Base-by-base conservation (phyloP, 2,797 vertebrate species). In the Cyprinodon diabolis region DNA sequence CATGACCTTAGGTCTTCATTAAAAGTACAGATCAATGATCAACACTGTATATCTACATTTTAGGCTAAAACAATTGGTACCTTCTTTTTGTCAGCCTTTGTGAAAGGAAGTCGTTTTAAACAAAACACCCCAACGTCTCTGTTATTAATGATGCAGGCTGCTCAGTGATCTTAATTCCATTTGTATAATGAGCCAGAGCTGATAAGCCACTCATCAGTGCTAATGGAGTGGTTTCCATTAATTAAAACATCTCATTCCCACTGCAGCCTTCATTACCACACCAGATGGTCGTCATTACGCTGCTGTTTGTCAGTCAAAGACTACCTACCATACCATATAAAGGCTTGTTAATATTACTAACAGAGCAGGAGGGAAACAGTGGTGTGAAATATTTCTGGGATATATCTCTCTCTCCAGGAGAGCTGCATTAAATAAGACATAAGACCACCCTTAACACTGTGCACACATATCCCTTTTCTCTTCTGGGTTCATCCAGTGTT, bases 221-320 rank as follows among this genome's bases (percentile, higher is more conserved):
- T 94, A 95, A 95, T 95, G 92, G 92, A 92, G 93, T 89, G 86
- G 84, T 89, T 91, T 93, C 93, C 89, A 93, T 92, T 95, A 94
- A 95, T 95, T 95, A 95, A 95, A 94, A 94, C 91, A 92, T 93
- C 90, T 94, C 93, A 89, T 95, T 93, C 90, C 90, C 89, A 86
- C 85, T 79, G 91, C 89, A 87, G 89, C 89, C 89, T 94, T 94
- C 93, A 95, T 95, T 95, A 94, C 88, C 58, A 83, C 77, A 72
- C 93, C 94, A 94, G 94, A 95, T 94, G 95, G 92, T 89, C 92
- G 88, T 94, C 93, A 93, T 95, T 94, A 94, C 88, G 79, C 79
- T 12, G 67, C 85, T 85, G 85, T 89, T 94, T 91, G 93, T 95
- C 92, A 90, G 85, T 94, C 92, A 92, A 83, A 82, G 85, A 77